Base-by-base conservation (phyloP, 2,888 invertebrate species). In the Saturnia pavonia region DNA sequence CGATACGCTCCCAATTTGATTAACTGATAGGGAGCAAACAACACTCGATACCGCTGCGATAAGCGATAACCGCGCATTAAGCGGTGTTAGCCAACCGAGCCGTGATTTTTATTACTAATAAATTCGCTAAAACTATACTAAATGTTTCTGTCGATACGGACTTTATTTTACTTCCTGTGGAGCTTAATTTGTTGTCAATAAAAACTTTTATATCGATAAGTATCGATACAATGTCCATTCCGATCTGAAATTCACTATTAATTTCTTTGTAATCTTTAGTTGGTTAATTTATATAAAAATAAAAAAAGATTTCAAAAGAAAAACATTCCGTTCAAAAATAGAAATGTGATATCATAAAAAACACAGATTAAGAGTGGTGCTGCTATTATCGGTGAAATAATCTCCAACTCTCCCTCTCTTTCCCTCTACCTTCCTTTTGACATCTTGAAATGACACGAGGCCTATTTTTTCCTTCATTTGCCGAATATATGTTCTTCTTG, bases 1-100 rank as follows among this genome's bases (percentile, higher is more conserved):
- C 91, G 90, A 90, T 89, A 88, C 90, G 91, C 88, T 89, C 90
- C 91, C 90, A 91, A 91, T 92, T 92, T 91, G 92, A 92, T 93
- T 91, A 91, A 87, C 85, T 88, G 92, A 92, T 91, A 91, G 86
- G 84, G 85, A 79, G 82, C 85, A 81, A 87, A 90, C 88, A 87
- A 90, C 91, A 91, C 88, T 90, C 86, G 90, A 90, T 91, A 91
- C 89, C 88, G 89, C 85, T 75, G 76, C 88, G 91, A 91, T 91
- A 90, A 88, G 78, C 85, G 87, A 88, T 89, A 90, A 89, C 84
- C 84, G 84, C 82, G 87, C 86, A 88, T 91, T 92, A 92, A 92
- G 85, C 85, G 88, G 80, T 91, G 90, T 90, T 90, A 88, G 87
- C 88, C 86, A 88, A 90, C 87, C 80, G 84, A 84, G 84, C 88